Conservation (phyloP, 2,888 invertebrate species). For the Andrena marginata region DNA sequence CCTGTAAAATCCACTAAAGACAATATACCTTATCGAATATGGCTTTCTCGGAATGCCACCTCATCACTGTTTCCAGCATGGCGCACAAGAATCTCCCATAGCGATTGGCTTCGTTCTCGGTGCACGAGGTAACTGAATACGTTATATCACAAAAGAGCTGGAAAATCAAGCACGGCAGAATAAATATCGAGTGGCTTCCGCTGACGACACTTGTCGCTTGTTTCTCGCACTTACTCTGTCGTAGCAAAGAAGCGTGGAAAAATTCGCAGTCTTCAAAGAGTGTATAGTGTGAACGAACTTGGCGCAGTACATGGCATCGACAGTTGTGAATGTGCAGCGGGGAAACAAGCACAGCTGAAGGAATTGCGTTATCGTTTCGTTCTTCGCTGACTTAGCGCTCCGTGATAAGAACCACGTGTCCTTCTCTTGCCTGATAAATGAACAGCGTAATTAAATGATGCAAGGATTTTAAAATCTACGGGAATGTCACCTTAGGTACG, state of each 20-base stretch:
- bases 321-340: slow-evolving; percentile 97
- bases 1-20: not conserved
- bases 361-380: slow-evolving; percentile 98
- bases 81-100: slow-evolving; percentile 97
- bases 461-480: not conserved
- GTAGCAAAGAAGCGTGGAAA: slow-evolving; percentile 98
- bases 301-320: slow-evolving; percentile 98
- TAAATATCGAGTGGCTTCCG: not conserved
- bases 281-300: slow-evolving; percentile 99
- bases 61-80: slow-evolving; percentile 97
- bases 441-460: not conserved
- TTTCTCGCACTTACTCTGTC: slow-evolving; percentile 91
- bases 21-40: slow-evolving; percentile 92
- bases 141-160: slow-evolving; percentile 99
- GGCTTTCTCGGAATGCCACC: slow-evolving; percentile 96
- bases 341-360: slow-evolving; percentile 98
- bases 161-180: slow-evolving; percentile 68
- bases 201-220: not conserved
- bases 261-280: slow-evolving; percentile 97
- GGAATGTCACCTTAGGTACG: slow-evolving; percentile 80
- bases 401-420: slow-evolving; percentile 94
- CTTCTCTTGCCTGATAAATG: slow-evolving; percentile 90
- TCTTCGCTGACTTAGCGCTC: slow-evolving; percentile 95
- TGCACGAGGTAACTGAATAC: slow-evolving; percentile 98
- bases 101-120: slow-evolving; percentile 98